Conservation (phyloP, 2,113 vertebrate genomes). For the Oreochromis aureus region DNA sequence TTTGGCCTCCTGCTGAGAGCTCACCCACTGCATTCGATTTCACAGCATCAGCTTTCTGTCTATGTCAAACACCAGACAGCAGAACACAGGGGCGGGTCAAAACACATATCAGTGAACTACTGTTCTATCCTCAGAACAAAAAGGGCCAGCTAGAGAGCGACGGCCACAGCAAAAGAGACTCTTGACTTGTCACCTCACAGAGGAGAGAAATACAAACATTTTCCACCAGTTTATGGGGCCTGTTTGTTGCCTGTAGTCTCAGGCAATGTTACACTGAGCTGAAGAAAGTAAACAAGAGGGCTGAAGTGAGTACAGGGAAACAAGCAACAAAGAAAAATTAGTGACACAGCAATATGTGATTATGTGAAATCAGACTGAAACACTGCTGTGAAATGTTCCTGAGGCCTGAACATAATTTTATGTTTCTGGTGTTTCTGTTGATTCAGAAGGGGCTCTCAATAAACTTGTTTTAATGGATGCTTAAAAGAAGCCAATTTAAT, state of each 20-base stretch:
- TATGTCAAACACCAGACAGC: conserved; percentile 36
- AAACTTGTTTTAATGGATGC: not conserved
- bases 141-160: not conserved
- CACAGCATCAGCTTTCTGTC: conserved; percentile 24
- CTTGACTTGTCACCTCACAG: conserved; percentile 8
- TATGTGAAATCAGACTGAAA: not conserved
- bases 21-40: conserved; percentile 32
- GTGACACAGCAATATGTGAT: not conserved
- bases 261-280: not conserved
- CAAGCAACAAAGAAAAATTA: not conserved
- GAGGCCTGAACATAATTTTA: not conserved
- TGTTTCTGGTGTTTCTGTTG: conserved; percentile 10
- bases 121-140: not conserved
- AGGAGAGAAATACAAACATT: not conserved
- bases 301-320: not conserved
- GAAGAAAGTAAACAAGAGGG: not conserved
- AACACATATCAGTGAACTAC: not conserved
- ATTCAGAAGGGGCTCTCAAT: not conserved
- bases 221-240: not conserved
- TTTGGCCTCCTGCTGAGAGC: conserved; percentile 21
- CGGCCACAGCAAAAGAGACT: not conserved
- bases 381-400: not conserved
- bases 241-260: not conserved
- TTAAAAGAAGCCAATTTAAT: not conserved
- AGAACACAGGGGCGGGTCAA: conserved; percentile 4